Percentiles rank a stretch among this genome's conserved stretches.
phyloP scores from a whole-genome alignment of 2,797 vertebrate species.

The Ambastaia sidthimunki region DNA sequence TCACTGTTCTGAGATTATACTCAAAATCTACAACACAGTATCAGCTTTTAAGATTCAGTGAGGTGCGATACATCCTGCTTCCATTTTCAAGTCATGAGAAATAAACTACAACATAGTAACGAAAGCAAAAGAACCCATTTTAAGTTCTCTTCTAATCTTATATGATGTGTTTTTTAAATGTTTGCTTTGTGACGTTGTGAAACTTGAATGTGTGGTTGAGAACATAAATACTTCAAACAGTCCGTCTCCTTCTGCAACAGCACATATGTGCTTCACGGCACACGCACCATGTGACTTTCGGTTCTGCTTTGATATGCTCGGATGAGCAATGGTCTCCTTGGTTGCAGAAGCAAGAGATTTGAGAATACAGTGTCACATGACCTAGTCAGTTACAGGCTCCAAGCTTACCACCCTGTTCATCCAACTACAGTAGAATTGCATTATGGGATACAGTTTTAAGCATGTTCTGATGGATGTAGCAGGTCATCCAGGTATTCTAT shows the following conservation, averaged over 20 bases:
- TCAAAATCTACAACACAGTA: too few relatives aligned
- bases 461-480: neutral
- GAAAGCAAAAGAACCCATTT: too few relatives aligned
- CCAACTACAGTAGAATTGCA: neutral
- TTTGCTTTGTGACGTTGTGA: neutral
- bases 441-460: neutral
- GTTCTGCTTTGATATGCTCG: conserved; percentile 47
- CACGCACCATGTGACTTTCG: conserved; percentile 27
- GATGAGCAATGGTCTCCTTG: conserved; percentile 45
- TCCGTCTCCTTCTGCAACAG: conserved; percentile 9
- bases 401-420: neutral
- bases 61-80: neutral
- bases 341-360: conserved; percentile 41
- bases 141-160: neutral
- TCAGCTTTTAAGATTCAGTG: neutral
- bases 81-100: neutral
- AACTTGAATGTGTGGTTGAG: neutral
- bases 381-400: conserved; percentile 22
- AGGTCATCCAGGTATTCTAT: neutral
- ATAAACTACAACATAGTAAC: neutral
- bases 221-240: conserved; percentile 3
- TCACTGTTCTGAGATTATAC: neutral
- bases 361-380: conserved; percentile 51
- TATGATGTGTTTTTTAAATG: fast-evolving
- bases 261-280: conserved; percentile 27